Evolutionary conservation across 2,888 invertebrate species (phyloP).

Genomic region (Digitonthophagus gazella): DNA sequence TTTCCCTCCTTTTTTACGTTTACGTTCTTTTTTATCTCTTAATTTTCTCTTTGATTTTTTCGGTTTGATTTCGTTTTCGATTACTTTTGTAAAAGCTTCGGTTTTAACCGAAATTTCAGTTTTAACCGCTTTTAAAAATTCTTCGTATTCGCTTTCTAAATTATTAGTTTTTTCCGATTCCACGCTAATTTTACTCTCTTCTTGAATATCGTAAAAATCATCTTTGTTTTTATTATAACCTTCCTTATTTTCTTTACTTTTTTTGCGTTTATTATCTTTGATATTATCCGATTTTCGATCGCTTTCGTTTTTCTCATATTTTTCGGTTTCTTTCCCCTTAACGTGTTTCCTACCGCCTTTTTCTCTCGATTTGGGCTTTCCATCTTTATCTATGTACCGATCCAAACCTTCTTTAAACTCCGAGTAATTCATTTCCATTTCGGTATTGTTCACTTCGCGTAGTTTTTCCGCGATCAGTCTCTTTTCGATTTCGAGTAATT

Average conservation of each 20-base stretch:
- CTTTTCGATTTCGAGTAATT: constrained; percentile 32
- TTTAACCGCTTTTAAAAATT: constrained; percentile 59
- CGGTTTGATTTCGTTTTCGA: constrained; percentile 22
- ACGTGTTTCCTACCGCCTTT: background rate
- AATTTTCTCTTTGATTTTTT: constrained; percentile 25
- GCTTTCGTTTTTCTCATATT: background rate
- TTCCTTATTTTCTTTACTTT: too few relatives aligned
- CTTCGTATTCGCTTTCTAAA: constrained; percentile 56
- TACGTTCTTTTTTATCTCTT: constrained; percentile 17
- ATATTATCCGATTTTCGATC: background rate
- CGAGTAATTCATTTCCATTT: background rate
- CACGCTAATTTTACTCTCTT: background rate
- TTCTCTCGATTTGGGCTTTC: too few relatives aligned
- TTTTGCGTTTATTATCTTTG: too few relatives aligned
- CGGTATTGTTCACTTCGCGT: constrained; percentile 19
- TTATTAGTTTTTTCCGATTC: constrained; percentile 17
- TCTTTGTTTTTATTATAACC: too few relatives aligned
- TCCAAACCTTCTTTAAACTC: background rate
- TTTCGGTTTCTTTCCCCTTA: background rate
- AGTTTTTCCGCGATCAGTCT: constrained; percentile 30
- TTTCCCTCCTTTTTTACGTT: constrained; percentile 17
- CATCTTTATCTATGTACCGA: background rate
- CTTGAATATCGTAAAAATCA: constrained; percentile 11
- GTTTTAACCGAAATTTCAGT: constrained; percentile 37
- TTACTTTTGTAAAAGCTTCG: constrained; percentile 7